A percentile compares a stretch with the other conserved stretches of the same genome.
Evolutionary conservation across 2,797 vertebrate species (phyloP).

Genomic region (Gorsachius magnificus): DNA sequence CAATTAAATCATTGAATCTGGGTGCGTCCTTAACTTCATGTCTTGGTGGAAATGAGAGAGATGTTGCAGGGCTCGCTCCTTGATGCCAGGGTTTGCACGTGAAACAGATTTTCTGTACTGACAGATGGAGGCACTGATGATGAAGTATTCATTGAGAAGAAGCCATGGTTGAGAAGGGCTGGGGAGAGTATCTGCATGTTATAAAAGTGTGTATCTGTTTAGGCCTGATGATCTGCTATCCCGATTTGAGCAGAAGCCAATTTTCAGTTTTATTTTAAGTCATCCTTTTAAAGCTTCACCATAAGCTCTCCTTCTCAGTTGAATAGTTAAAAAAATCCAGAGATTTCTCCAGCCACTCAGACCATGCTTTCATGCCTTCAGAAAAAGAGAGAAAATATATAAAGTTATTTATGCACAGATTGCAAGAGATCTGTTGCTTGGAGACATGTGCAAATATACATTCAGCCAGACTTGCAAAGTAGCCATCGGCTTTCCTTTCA

Average conservation of each 20-base stretch:
- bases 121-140: background rate
- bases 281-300: slow-evolving; percentile 2
- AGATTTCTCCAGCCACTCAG: slow-evolving; percentile 5
- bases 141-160: background rate
- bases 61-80: background rate
- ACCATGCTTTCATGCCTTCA: background rate
- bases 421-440: slow-evolving; percentile 39
- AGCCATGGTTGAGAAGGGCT: background rate
- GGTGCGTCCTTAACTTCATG: background rate
- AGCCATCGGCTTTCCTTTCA: background rate
- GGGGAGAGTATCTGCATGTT: background rate
- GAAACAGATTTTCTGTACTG: background rate
- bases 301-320: background rate
- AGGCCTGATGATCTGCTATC: slow-evolving; percentile 47
- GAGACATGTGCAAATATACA: background rate
- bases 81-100: background rate
- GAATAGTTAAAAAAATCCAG: background rate
- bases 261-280: background rate
- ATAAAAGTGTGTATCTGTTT: slow-evolving; percentile 1
- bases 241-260: slow-evolving; percentile 6
- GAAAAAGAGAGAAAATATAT: background rate
- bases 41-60: slow-evolving; percentile 4
- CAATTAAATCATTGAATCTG: slow-evolving; percentile 4
- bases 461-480: background rate
- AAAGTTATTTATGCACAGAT: background rate